Evolutionary conservation across 2,888 invertebrate species (phyloP), one percentile per base, ranked within the genome.

Genomic region (Ctenicera cuprea): DNA sequence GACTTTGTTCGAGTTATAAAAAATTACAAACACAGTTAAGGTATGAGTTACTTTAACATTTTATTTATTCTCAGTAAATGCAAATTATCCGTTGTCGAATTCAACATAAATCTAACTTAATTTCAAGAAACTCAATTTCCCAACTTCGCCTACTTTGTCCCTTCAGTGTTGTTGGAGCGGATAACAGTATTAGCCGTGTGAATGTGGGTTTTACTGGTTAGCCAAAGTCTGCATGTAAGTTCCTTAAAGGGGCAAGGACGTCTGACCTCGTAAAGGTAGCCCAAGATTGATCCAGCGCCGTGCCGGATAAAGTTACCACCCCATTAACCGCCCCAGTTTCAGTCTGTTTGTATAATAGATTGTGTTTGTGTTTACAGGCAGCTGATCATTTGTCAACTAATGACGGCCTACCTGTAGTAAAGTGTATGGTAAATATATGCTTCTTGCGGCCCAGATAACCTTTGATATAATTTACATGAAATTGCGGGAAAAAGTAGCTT

Each of bases 261-360:
- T 59, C 69, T 64, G 64, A 71, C 57, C 63, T 64, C 41, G 30
- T 69, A 61, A 67, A 69, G 57, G 48, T 64, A 57, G 64, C 63
- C 26, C 65, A 52, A 65, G 45, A 65, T 65, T 50, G 65, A 65
- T 52, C 52, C 52, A 52, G 16, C 16, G 52, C 48, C 48, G 48
- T 64, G 33, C 59, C 45, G 63, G 45, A 64, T 64, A 67, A 67
- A 52, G 67, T 67, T 67, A 67, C 67, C 59, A 67, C 67, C 67
- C 54, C 59, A 67, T 67, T 67, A 57, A 57, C 14, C 45, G 52
- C 43, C 59, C 59, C 59, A 67, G 20, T 52, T 67, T 67, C 33
- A 41, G 54, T 50, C 45, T 67, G 67, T 67, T 67, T 67, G 67
- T 67, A 52, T 67, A 67, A 67, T 67, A 52, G 67, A 67, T 67